Conservation (phyloP, 2,113 vertebrate genomes). For the Labrus mixtus region DNA sequence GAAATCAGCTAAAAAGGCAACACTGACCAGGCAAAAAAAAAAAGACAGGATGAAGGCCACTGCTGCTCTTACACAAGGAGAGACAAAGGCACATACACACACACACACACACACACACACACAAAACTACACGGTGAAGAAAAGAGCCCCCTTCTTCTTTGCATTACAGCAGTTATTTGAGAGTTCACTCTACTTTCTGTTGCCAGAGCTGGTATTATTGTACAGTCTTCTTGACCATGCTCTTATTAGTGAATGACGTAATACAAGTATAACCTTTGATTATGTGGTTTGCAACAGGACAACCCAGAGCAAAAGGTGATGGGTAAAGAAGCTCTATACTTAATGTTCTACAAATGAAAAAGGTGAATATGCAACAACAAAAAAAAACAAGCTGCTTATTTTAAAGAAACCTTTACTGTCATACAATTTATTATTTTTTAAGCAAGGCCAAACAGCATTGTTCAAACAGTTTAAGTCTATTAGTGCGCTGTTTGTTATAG, state of each 20-base stretch:
- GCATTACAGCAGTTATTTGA: neutral
- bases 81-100: neutral
- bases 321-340: neutral
- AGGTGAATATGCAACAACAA: neutral
- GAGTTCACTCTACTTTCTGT: neutral
- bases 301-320: neutral
- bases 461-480: conserved; percentile 3
- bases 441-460: neutral
- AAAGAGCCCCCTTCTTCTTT: neutral
- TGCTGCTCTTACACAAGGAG: neutral
- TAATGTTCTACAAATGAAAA: neutral
- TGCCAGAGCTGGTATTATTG: neutral
- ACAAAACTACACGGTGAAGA: neutral
- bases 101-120: neutral
- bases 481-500: conserved; percentile 24
- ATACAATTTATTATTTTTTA: neutral
- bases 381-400: neutral
- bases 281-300: neutral
- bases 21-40: neutral
- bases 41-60: neutral
- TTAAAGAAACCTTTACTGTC: neutral
- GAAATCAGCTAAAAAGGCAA: neutral
- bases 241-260: neutral
- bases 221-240: conserved; percentile 1
- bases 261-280: neutral